Evolutionary conservation across 2,113 vertebrate genomes (phyloP), one percentile per base, ranked within the genome.

Genomic region (Tragelaphus imberbis): DNA sequence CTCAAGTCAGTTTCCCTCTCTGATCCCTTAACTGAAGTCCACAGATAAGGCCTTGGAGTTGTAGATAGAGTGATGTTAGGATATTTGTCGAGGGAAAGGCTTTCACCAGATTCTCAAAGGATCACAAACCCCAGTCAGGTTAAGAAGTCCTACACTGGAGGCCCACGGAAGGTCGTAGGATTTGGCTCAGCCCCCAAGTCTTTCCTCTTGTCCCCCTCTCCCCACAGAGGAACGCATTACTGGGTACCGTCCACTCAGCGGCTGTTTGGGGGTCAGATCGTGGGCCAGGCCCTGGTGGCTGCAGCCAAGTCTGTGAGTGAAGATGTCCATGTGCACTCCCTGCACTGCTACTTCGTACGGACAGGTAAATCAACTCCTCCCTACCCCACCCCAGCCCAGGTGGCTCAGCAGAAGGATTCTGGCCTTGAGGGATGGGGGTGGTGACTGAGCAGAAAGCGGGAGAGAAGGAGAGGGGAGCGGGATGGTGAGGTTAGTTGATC

Each of bases 311-410:
- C 99, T 84, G 99, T 99, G 86, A 97, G 94, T 44, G 99, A 99
- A 10, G 98, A 99, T 13, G 58, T 99, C 40, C 99, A 99, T 0
- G 99, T 99, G 6, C 99, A 99, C 88, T 99, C 99, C 1, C 98
- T 99, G 79, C 99, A 99, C 97, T 99, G 99, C 98, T 99, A 99
- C 98, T 99, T 99, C 93, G 99, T 99, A 25, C 98, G 99, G 97
- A 98, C 99, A 98, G 99, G 99, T 99, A 98, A 98, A 97, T 51
- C 61, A 30, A 25, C 71, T 55, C 13, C 12, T 51, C n/a, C 40
- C n/a, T 51, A 23, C 6, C 44, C 82, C 71, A n/a, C 0, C 44
- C 87, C 36, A 55, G 23, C 8, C 3, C 53, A 81, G 13, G 33
- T 33, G 30, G 7, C 49, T 75, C 79, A 30, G 53, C 44, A 65